Percentiles rank a stretch among this genome's conserved stretches.
phyloP scores from a whole-genome alignment of 1,140 invertebrate genomes.

The Drosophila aff. region DNA sequence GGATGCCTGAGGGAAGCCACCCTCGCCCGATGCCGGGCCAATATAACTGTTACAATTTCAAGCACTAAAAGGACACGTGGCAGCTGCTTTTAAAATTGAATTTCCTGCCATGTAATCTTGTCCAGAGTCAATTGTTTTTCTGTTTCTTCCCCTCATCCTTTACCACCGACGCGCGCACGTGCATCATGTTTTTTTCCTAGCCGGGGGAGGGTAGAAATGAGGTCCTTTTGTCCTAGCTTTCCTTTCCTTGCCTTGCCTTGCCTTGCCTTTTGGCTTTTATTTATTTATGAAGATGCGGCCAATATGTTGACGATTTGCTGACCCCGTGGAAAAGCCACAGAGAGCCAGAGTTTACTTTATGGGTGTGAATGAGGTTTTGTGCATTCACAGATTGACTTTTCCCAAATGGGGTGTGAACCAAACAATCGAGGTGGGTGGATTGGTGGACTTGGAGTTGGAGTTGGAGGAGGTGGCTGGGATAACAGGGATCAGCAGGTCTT shows the following conservation, averaged over 20 bases:
- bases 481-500: slow-evolving; percentile 39
- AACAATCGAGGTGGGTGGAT: slow-evolving; percentile 7
- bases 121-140: slow-evolving; percentile 83
- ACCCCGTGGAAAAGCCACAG: slow-evolving; percentile 33
- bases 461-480: slow-evolving; percentile 3
- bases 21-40: slow-evolving; percentile 20
- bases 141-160: slow-evolving; percentile 19
- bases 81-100: slow-evolving; percentile 85
- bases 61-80: slow-evolving; percentile 85
- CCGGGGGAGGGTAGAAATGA: background rate
- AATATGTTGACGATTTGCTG: slow-evolving; percentile 79
- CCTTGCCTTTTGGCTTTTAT: slow-evolving; percentile 39
- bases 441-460: background rate
- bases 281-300: slow-evolving; percentile 79
- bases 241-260: slow-evolving; percentile 1
- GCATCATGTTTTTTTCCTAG: slow-evolving; percentile 25
- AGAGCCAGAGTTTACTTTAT: slow-evolving; percentile 29
- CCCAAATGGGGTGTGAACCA: slow-evolving; percentile 38
- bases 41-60: slow-evolving; percentile 80
- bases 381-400: slow-evolving; percentile 50
- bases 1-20: slow-evolving; percentile 16
- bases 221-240: slow-evolving; percentile 10
- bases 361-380: slow-evolving; percentile 46
- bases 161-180: slow-evolving; percentile 32
- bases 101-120: slow-evolving; percentile 85